Base-by-base conservation (phyloP, 2,113 vertebrate genomes). In the Hippocampus barbouri region DNA sequence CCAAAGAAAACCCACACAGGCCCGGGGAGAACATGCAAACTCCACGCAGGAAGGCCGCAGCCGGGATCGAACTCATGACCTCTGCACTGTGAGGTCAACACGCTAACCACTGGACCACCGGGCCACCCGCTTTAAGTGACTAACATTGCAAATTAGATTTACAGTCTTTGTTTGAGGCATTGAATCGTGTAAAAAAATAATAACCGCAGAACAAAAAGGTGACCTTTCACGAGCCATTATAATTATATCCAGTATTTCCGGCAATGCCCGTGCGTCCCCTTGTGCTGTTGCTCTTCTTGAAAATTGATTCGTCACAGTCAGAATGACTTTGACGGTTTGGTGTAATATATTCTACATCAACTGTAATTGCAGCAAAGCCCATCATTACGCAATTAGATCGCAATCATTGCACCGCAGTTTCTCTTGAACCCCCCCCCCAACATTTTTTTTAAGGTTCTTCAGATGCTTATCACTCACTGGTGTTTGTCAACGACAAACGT, bases 191-290 rank as follows among this genome's bases (percentile, higher is more conserved):
- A 69, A 69, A 75, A 27, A 11, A 2, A 45, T 12, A 45, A 11
- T 4, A 49, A 25, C 70, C 72, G 67, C 82, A 78, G 53, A 80
- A 79, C 68, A 75, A 78, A 88, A 89, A 88, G 90, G 87, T 91
- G 88, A 91, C 85, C 85, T 89, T 61, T 86, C 88, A 86, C 86
- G 81, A 90, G 83, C 89, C 81, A 85, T 83, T 79, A 77, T 87
- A 84, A 91, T 90, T 90, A 90, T 91, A 86, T 86, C 82, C 80
- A 83, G 82, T 86, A 86, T 87, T 89, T 91, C 88, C 83, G 74
- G 74, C 80, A 87, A 87, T 85, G 82, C 83, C 78, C 83, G 75
- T 80, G 84, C 30, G 30, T 30, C 68, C 66, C 75, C 83, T 88
- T 66, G 23, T 18, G 23, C 43, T 65, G 21, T 82, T 74, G 69